These are phyloP conservation scores for Todiramphus saurophagus DNA, from an alignment of 2,113 vertebrate genomes.

Conservation along the genomic window DNA sequence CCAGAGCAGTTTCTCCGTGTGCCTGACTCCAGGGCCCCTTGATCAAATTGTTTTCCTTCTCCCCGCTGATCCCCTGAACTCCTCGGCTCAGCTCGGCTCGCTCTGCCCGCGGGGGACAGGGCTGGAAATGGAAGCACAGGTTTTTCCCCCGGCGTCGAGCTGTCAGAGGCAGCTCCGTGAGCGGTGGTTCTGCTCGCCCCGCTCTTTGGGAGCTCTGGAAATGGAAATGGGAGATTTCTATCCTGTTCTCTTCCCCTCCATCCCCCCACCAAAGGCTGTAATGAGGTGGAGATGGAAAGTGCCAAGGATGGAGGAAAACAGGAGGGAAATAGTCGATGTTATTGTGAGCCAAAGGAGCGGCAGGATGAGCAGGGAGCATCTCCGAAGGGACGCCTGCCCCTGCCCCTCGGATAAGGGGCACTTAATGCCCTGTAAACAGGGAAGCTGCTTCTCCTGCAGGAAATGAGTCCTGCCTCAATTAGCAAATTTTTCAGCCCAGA, in stretches of 20 bases:
- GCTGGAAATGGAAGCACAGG: conserved; percentile 70
- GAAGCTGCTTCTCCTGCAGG: not conserved
- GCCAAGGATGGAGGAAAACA: not conserved
- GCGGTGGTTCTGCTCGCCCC: not conserved
- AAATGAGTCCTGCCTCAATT: not conserved
- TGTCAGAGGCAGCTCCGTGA: conserved; percentile 51
- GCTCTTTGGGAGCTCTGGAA: conserved; percentile 5
- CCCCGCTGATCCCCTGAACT: conserved; percentile 48
- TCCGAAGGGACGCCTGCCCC: not conserved
- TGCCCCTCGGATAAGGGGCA: not conserved
- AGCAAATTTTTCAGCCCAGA: not conserved
- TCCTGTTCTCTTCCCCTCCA: not conserved
- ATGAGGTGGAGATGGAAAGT: not conserved
- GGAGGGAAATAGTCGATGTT: not conserved
- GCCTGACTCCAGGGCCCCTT: conserved; percentile 70
- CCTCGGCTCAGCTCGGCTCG: not conserved
- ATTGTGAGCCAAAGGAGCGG: not conserved
- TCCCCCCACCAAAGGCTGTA: not conserved
- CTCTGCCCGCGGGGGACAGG: conserved; percentile 61
- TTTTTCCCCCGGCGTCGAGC: conserved; percentile 23
- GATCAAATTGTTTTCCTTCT: conserved; percentile 76
- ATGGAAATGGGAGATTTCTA: conserved; percentile 27
- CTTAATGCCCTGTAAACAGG: not conserved
- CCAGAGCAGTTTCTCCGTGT: conserved; percentile 17
- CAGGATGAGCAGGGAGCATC: not conserved